Base-by-base conservation (phyloP, 2,113 vertebrate genomes). In the Anguilla rostrata region DNA sequence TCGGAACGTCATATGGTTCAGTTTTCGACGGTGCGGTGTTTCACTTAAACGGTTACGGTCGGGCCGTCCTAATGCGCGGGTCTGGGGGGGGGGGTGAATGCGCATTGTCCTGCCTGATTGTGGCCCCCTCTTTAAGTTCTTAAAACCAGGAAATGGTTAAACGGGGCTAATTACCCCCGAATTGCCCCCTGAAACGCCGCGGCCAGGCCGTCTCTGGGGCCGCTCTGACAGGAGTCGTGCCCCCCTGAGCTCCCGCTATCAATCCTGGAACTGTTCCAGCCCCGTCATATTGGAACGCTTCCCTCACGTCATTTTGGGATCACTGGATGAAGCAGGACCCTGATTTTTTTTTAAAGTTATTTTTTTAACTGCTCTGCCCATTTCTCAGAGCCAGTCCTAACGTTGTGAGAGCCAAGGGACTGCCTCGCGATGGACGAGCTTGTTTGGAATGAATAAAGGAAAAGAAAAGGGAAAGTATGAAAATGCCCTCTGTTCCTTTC, bases 111-210 rank as follows among this genome's bases (percentile, higher is more conserved):
- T n/a, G 7, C 89, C 89, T 92, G 93, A 94, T 91, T 92, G 93
- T 90, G 90, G 86, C 91, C 83, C 1, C 75, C 93, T 95, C 92
- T 92, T 95, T 95, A 95, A 94, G 95, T 96, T 95, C 95, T 96
- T 96, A 92, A 89, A 91, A 95, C 91, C 95, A 95, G 95, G 95
- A 96, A 96, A 93, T 96, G 90, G 94, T 95, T 95, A 94, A 95
- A 93, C 89, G 56, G 88, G 88, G 88, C 89, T 95, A 95, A 96
- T 95, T 95, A 95, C 91, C 87, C 18, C 18, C 84, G 88, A 93
- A 93, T 94, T 94, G 87, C 91, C 91, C 92, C 86, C 91, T 88
- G 90, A 80, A 89, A 79, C 86, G 90, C 90, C 90, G 91, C 88
- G 92, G 91, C 92, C 90, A 90, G 1, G 84, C 92, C 91, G 90